Base-by-base conservation (phyloP, 2,888 invertebrate genomes). In the Eretmocerus hayati region DNA sequence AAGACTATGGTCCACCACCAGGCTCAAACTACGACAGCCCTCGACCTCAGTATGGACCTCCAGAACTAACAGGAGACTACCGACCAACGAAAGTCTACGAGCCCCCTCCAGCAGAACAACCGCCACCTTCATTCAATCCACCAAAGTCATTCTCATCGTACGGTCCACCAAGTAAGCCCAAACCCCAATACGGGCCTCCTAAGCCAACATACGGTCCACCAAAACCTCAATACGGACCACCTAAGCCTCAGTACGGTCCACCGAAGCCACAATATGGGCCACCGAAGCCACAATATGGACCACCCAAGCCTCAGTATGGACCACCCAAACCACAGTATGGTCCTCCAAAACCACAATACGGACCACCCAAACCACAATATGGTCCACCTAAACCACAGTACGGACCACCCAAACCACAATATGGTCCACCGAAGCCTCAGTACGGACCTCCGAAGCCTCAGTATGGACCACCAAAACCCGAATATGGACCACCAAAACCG, bases 21-120 rank as follows among this genome's bases (percentile, higher is more conserved):
- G 55, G 55, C 5, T 39, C 55, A 3, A 53, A 57, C 15, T 60
- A 61, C 47, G 62, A 61, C n/a, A 62, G 64, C 9, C 65, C 74
- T 13, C 67, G 69, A 9, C 72, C 71, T 8, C 61, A 67, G 16
- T 75, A 74, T 54, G 73, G 75, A 6, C 70, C 74, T 26, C 72
- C 75, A 36, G 66, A 70, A 59, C 62, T 49, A 59, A 72, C 59
- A 58, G 73, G 61, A 48, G 71, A 58, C 64, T 72, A 64, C 44
- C 64, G 67, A 0, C 69, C 72, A 32, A 61, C 62, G 3, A 61
- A 68, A 11, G 64, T 65, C 5, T 77, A 75, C 41, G 76, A 78
- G 1, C 78, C 78, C 1, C 79, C 78, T 3, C 77, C 78, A 1
- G 75, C 78, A 15, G 66, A 67, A 18, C 51, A 62, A 13, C 64